A percentile compares a stretch with the other conserved stretches of the same genome.
Conservation (phyloP, 2,113 vertebrate species). For the Morphnarchus princeps region DNA sequence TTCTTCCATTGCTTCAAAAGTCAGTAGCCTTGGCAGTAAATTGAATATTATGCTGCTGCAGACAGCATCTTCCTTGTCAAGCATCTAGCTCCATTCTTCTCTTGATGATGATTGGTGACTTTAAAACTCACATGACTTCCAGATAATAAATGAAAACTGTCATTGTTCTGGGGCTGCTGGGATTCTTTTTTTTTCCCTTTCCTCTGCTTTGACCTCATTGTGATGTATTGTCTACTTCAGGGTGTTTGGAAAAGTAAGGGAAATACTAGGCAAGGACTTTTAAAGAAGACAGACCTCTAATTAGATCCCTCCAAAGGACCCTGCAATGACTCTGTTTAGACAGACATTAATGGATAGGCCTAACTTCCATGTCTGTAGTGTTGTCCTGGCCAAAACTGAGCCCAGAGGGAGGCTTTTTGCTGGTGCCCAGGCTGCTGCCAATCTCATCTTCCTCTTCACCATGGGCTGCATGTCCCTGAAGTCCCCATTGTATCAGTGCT, state of each 20-base stretch:
- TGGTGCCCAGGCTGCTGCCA: neutral
- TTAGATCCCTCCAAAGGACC: slow-evolving; percentile 46
- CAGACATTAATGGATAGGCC: slow-evolving; percentile 28
- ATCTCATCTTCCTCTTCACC: neutral
- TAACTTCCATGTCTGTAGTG: neutral
- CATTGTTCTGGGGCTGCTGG: slow-evolving; percentile 28
- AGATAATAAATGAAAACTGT: slow-evolving; percentile 66
- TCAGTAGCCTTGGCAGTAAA: slow-evolving; percentile 53
- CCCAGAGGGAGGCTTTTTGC: neutral
- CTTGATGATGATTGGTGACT: slow-evolving; percentile 63
- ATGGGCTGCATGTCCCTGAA: neutral
- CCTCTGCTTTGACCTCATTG: slow-evolving; percentile 61
- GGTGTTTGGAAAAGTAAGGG: slow-evolving; percentile 57
- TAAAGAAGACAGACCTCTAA: slow-evolving; percentile 61
- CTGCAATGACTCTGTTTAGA: slow-evolving; percentile 43
- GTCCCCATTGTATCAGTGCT: neutral
- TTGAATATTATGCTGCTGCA: slow-evolving; percentile 35
- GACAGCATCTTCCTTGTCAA: slow-evolving; percentile 58
- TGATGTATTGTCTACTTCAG: slow-evolving; percentile 67
- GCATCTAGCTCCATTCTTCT: slow-evolving; percentile 39
- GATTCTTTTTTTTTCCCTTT: neutral
- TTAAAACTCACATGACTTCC: slow-evolving; percentile 55
- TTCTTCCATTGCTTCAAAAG: slow-evolving; percentile 12
- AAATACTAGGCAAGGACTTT: slow-evolving; percentile 53
- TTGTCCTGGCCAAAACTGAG: neutral